Conservation (phyloP, 2,113 vertebrate genomes). For the Accipiter cooperii region DNA sequence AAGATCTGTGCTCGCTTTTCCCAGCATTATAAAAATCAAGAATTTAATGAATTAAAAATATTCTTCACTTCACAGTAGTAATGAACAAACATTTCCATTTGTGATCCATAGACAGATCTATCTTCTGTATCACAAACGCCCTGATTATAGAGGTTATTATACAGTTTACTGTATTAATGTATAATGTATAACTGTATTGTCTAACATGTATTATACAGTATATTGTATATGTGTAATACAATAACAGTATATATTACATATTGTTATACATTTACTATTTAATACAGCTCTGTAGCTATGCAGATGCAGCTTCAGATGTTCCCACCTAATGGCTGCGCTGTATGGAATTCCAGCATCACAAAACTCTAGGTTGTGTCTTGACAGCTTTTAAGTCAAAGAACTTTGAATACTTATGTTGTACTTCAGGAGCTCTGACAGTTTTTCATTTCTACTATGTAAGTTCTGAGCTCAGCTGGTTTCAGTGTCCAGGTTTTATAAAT, state of each 20-base stretch:
- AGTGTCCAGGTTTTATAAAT: conserved; percentile 82
- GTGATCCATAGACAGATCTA: background rate
- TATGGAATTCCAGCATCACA: background rate
- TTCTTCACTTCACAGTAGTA: background rate
- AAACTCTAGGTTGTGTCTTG: background rate
- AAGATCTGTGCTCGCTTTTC: background rate
- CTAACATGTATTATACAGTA: background rate
- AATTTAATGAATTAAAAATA: background rate
- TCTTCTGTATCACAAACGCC: background rate
- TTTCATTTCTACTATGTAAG: conserved; percentile 74
- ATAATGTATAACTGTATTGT: background rate
- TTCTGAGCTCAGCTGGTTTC: conserved; percentile 61
- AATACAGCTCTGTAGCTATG: background rate
- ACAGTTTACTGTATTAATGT: background rate
- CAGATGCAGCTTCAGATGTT: background rate
- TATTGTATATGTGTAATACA: background rate
- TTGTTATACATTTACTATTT: background rate
- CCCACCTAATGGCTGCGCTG: background rate
- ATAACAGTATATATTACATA: background rate
- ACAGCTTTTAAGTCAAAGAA: background rate
- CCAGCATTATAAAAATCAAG: background rate
- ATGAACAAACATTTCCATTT: background rate
- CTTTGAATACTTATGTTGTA: background rate
- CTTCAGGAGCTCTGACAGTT: conserved; percentile 75
- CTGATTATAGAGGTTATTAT: background rate